Evolutionary conservation across 2,113 vertebrate species (phyloP).

Genomic region (Protomyctophum bolini): DNA sequence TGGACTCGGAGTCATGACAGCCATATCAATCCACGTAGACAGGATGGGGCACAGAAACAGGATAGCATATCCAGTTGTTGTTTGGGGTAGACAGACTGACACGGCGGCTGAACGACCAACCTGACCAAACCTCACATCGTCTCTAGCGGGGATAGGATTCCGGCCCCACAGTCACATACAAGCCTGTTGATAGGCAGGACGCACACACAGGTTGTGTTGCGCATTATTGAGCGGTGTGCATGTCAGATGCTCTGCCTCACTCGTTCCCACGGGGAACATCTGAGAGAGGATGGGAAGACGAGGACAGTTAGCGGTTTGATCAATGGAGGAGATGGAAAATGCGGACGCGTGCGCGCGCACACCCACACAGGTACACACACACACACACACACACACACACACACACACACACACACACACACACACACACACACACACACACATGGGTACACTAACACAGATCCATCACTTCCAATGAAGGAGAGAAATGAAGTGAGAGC

Average conservation of each 20-base stretch:
- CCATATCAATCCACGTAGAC: no score
- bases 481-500: conserved; percentile 44
- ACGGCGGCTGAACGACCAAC: no score
- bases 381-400: background rate
- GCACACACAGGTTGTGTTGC: background rate
- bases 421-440: conserved; percentile 3
- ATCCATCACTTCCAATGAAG: conserved; percentile 46
- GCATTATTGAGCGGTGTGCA: background rate
- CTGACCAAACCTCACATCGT: no score
- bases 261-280: conserved; percentile 43
- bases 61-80: no score
- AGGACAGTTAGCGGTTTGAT: conserved; percentile 30
- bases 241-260: conserved; percentile 42
- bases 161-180: no score
- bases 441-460: conserved; percentile 24
- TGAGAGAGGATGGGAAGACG: conserved; percentile 26
- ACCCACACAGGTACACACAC: background rate
- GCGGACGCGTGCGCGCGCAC: no score
- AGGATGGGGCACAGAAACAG: no score
- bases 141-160: no score
- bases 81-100: no score
- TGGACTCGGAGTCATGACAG: no score
- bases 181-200: no score
- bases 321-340: conserved; percentile 36
- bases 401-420: background rate